Conservation (phyloP, 2,113 vertebrate species). For the Vanacampus margaritifer region DNA sequence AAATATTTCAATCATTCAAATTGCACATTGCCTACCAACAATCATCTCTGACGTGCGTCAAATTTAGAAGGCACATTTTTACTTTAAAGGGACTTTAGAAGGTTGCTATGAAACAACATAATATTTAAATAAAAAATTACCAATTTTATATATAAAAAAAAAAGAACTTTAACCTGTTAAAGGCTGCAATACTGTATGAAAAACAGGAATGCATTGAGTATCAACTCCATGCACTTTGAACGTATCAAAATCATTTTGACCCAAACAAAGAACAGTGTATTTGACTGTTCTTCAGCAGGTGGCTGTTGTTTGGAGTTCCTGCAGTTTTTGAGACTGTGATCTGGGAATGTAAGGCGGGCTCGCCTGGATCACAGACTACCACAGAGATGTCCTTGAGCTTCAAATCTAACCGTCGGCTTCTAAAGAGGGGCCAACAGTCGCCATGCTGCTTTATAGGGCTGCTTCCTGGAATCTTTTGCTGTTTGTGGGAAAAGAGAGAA, state of each 20-base stretch:
- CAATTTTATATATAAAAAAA: too few species aligned
- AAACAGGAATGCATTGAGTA: too few species aligned
- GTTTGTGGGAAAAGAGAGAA: not conserved
- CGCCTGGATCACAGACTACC: constrained; percentile 8
- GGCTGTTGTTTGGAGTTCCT: constrained; percentile 27
- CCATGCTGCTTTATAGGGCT: constrained; percentile 17
- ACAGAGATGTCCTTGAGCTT: constrained; percentile 36
- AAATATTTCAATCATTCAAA: too few species aligned
- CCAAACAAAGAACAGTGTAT: not conserved
- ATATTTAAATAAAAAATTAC: too few species aligned
- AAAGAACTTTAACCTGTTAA: too few species aligned
- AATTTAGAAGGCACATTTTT: too few species aligned
- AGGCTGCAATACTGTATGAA: too few species aligned
- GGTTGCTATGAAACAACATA: too few species aligned
- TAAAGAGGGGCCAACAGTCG: constrained; percentile 24
- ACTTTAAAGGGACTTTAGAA: too few species aligned
- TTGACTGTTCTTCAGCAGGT: constrained; percentile 1
- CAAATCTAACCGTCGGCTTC: constrained; percentile 39
- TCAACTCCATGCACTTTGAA: not conserved
- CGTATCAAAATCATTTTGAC: not conserved
- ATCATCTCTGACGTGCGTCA: too few species aligned
- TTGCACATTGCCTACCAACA: too few species aligned
- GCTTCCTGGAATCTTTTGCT: constrained; percentile 14
- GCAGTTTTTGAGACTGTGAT: constrained; percentile 26
- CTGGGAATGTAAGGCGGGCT: constrained; percentile 14